A percentile compares a stretch with the other conserved stretches of the same genome.
These are phyloP conservation scores for Dicrostonyx torquatus DNA, from an alignment of 2,797 vertebrate genomes.

Conservation along the genomic window DNA sequence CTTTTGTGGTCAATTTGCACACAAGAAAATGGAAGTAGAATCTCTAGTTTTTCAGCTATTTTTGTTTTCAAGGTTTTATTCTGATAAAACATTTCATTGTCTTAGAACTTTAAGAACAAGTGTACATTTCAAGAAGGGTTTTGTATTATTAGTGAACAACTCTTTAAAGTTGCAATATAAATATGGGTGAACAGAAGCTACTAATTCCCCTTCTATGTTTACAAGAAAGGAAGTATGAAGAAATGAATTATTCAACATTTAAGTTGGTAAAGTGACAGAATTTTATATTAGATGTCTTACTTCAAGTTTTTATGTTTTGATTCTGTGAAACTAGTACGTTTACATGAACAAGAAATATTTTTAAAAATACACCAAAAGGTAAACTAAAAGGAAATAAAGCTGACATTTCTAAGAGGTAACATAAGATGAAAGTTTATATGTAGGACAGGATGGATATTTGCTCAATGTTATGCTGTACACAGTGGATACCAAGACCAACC, in stretches of 20 bases:
- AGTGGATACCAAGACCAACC: not conserved
- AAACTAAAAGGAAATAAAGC: not conserved
- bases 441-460: not conserved
- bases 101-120: slow-evolving; percentile 45
- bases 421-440: not conserved
- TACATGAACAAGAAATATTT: not conserved
- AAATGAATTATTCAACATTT: slow-evolving; percentile 22
- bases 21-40: slow-evolving; percentile 78
- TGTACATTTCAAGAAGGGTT: slow-evolving; percentile 19
- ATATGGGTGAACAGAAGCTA: not conserved
- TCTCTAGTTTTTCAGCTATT: slow-evolving; percentile 75
- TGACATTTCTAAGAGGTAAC: not conserved
- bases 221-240: not conserved
- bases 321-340: not conserved
- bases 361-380: not conserved
- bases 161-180: slow-evolving; percentile 30
- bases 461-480: not conserved
- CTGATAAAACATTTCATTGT: slow-evolving; percentile 25
- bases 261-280: slow-evolving; percentile 12
- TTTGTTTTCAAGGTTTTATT: slow-evolving; percentile 68
- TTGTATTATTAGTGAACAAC: slow-evolving; percentile 34
- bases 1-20: slow-evolving; percentile 59
- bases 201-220: not conserved
- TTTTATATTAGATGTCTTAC: not conserved
- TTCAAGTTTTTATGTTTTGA: not conserved